A percentile compares a stretch with the other conserved stretches of the same genome.
These are phyloP conservation scores for Brachyhypopomus gauderio DNA, from an alignment of 2,113 vertebrate species.

Conservation along the genomic window DNA sequence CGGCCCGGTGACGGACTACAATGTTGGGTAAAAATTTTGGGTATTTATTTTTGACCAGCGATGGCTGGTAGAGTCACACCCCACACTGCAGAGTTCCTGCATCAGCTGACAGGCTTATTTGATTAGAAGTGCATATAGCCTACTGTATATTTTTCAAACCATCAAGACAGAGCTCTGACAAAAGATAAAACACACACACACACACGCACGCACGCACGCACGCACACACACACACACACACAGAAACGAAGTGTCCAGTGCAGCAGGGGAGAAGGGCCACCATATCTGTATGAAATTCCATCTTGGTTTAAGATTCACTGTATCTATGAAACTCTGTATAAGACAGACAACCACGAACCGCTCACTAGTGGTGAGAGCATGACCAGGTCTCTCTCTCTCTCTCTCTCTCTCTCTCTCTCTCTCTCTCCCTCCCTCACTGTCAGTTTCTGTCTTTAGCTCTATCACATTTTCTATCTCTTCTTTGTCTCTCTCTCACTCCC, in stretches of 20 bases:
- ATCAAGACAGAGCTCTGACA: slow-evolving; percentile 37
- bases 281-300: slow-evolving; percentile 63
- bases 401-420: slow-evolving; percentile 9
- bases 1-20: not conserved
- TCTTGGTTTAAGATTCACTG: slow-evolving; percentile 60
- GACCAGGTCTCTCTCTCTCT: slow-evolving; percentile 42
- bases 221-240: slow-evolving; percentile 27
- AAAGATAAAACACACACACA: not conserved
- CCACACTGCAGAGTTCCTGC: no score
- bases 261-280: slow-evolving; percentile 38
- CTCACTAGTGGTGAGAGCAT: slow-evolving; percentile 39
- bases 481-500: not conserved
- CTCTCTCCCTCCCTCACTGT: not conserved
- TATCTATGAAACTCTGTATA: slow-evolving; percentile 53
- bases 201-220: slow-evolving; percentile 16
- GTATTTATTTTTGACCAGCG: no score
- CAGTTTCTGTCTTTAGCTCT: slow-evolving; percentile 7
- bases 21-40: not conserved
- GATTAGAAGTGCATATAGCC: no score
- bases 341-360: slow-evolving; percentile 59
- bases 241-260: slow-evolving; percentile 16
- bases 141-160: slow-evolving; percentile 1
- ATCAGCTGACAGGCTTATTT: no score
- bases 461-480: not conserved
- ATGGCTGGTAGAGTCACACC: not conserved